Evolutionary conservation across 2,113 vertebrate species (phyloP), one percentile per base, ranked within the genome.

Genomic region (Lepus europaeus): DNA sequence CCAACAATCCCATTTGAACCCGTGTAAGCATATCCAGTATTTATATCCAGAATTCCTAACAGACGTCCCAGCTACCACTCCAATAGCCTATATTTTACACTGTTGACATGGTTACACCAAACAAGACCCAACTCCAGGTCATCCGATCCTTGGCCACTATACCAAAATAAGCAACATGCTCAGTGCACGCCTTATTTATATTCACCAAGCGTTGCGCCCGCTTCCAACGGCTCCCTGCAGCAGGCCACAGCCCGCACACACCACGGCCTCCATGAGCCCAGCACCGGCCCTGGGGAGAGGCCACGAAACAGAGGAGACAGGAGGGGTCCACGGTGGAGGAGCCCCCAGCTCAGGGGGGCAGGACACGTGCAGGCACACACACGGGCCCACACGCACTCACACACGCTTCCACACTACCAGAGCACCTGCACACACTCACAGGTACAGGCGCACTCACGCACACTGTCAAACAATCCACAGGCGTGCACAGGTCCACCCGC

Each of bases 71-170:
- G 16, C 87, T 90, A 93, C 93, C 64, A 82, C 61, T 89, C 96
- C 69, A n/a, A 70, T n/a, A 91, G 89, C 53, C 95, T 91, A 0
- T 95, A 88, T 91, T 97, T 96, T 78, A 92, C 87, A 86, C 86
- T 85, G 85, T 76, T 97, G 92, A 86, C 94, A 87, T 68, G 93
- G 92, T 87, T 79, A 96, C 94, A 36, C 63, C 51, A 90, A 77
- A 95, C 84, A 96, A 79, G 96, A 72, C 89, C 53, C 53, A 2
- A 1, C 8, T 39, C 91, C 13, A 72, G 82, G 94, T 66, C 97
- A 97, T 19, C 88, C 84, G 91, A 90, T 59, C 95, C 91, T 88
- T 36, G 4, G 53, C 77, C n/a, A 27, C 1, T 5, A 76, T 25
- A 53, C 81, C 81, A 59, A 94, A 94, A 94, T 76, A 92, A 73